Conservation (phyloP, 2,888 invertebrate species). For the Pristionchus entomophagus region DNA sequence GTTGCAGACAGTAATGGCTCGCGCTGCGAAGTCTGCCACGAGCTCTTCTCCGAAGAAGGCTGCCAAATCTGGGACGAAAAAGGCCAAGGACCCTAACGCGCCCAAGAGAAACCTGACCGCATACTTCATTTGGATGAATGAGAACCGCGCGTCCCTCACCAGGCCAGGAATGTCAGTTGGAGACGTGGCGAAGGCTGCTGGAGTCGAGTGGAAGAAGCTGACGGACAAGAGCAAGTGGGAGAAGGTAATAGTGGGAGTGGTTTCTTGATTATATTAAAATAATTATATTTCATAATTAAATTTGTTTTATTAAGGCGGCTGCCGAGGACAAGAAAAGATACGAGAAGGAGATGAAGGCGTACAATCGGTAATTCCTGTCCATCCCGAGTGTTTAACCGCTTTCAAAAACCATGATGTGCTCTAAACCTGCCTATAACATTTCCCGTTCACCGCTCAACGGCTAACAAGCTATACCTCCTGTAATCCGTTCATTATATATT, state of each 20-base stretch:
- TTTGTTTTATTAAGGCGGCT: too few relatives aligned
- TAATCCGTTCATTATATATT: conserved; percentile 2
- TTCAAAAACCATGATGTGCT: conserved; percentile 1
- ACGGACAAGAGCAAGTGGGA: conserved; percentile 84
- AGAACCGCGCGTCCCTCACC: conserved; percentile 87
- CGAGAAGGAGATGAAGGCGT: conserved; percentile 89
- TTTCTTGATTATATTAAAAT: too few relatives aligned
- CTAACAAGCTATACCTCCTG: conserved; percentile 33
- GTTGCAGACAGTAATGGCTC: too few relatives aligned
- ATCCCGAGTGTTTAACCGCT: conserved; percentile 43
- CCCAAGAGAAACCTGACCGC: conserved; percentile 93
- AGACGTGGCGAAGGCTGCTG: conserved; percentile 85
- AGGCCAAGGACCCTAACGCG: conserved; percentile 89
- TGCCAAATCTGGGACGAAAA: too few relatives aligned
- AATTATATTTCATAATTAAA: too few relatives aligned
- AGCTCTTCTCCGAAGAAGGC: too few relatives aligned
- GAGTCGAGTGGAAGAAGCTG: conserved; percentile 55
- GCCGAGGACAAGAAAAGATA: conserved; percentile 90
- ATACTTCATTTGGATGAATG: conserved; percentile 93
- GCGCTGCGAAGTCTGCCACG: too few relatives aligned
- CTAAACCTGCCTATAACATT: conserved; percentile 6
- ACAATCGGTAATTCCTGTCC: conserved; percentile 79
- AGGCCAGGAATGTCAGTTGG: conserved; percentile 90
- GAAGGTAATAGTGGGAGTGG: too few relatives aligned
- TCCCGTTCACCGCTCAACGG: background rate